A percentile compares a stretch with the other conserved stretches of the same genome.
phyloP scores from a whole-genome alignment of 2,888 invertebrate genomes.

The Philhelius pedissequus region DNA sequence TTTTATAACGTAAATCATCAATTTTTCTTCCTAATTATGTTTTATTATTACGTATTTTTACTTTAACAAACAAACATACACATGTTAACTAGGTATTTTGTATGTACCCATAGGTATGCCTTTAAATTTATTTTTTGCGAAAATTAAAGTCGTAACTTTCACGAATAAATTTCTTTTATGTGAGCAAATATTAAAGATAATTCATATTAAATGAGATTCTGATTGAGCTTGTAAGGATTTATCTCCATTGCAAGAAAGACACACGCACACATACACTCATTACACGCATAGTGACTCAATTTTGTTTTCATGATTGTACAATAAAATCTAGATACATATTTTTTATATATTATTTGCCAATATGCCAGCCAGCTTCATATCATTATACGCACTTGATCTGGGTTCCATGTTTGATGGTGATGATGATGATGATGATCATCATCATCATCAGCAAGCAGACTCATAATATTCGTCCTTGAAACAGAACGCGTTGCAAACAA shows the following conservation, averaged over 20 bases:
- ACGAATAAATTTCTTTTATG: not conserved
- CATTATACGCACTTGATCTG: slow-evolving; percentile 53
- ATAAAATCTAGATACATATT: slow-evolving; percentile 41
- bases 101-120: no score
- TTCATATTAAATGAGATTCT: not conserved
- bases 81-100: no score
- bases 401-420: slow-evolving; percentile 30
- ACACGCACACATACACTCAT: not conserved
- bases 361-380: slow-evolving; percentile 36
- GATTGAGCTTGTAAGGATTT: not conserved
- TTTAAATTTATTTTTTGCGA: not conserved
- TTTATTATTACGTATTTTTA: no score
- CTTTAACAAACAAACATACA: no score
- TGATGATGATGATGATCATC: slow-evolving; percentile 24
- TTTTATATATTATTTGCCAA: slow-evolving; percentile 48
- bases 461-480: slow-evolving; percentile 15
- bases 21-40: no score
- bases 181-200: not conserved
- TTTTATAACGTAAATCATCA: no score
- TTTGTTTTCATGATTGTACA: not conserved
- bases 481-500: slow-evolving; percentile 18
- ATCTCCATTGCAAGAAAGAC: no score
- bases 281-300: slow-evolving; percentile 16
- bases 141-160: not conserved
- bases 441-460: no score